Conservation (phyloP, 35 echinoderm and acorn worm genomes). For the Diadema setosum region DNA sequence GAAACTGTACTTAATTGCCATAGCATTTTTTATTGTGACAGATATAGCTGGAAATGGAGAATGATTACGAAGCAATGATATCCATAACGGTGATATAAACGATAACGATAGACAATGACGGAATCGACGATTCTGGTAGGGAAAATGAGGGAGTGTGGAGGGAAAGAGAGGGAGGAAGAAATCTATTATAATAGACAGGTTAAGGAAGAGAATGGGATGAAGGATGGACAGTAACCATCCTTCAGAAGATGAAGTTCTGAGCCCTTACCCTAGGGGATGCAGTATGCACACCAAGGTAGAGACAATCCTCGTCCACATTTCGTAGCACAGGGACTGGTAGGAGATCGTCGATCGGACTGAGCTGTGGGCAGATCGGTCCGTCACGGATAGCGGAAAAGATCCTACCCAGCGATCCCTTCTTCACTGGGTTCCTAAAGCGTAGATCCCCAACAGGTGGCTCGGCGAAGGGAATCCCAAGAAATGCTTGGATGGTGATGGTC, state of each 20-base stretch:
- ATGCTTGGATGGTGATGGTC: conserved; percentile 26
- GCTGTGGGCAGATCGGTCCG: background rate
- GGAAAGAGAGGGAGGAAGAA: background rate
- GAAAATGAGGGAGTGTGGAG: background rate
- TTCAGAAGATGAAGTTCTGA: too few relatives aligned
- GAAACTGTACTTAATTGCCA: too few relatives aligned
- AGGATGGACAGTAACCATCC: too few relatives aligned
- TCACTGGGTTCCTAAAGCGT: conserved; percentile 64
- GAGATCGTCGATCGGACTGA: background rate
- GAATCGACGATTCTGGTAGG: background rate
- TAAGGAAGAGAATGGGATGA: background rate
- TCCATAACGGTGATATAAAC: too few relatives aligned
- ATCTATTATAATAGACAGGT: too few relatives aligned
- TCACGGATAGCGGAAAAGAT: background rate
- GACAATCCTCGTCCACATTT: background rate
- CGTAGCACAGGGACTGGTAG: background rate
- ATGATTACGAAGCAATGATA: too few relatives aligned
- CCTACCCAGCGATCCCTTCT: background rate
- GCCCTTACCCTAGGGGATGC: background rate
- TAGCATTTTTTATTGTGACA: too few relatives aligned
- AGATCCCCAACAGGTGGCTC: conserved; percentile 50
- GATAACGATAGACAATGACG: too few relatives aligned
- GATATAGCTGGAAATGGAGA: too few relatives aligned
- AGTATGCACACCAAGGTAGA: conserved; percentile 6
- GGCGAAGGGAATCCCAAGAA: conserved; percentile 75